Evolutionary conservation across 2,797 vertebrate species (phyloP), one percentile per base, ranked within the genome.

Genomic region (Trichosurus vulpecula): DNA sequence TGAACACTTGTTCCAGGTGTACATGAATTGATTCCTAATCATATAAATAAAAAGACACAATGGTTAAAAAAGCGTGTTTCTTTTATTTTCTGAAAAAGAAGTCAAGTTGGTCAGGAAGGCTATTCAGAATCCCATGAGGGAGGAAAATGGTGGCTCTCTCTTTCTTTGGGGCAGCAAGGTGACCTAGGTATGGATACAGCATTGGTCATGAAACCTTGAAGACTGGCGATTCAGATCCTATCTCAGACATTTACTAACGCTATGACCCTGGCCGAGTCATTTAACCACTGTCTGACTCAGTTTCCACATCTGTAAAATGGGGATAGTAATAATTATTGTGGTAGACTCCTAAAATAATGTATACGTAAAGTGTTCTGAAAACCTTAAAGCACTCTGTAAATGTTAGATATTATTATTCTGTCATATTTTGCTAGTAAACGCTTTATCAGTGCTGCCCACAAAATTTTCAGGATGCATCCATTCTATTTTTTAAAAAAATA

Each of bases 401-500:
- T 31, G 16, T 81, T 47, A 81, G 4, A 31, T 25, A 91, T 95
- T 61, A 54, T 35, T 81, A 74, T 91, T 94, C 57, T 91, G 90
- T 58, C 11, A 53, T 56, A 47, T 61, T 41, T 66, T 54, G 51
- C 14, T 54, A 61, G 52, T 57, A 92, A 87, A n/a, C 51, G 90
- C 41, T 9, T 93, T 55, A 29, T 54, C 6, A 41, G 61, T 74
- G 54, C 25, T 41, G 53, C 27, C 9, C 30, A 90, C 29, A 25
- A 91, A 81, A 90, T 91, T 81, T 91, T 96, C n/a, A 90, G 74
- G 92, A 53, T 54, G 30, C 58, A 81, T 13, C 52, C 91, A 55
- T 81, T 92, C 54, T 66, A 81, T 52, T 93, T 52, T 51, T 95
- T 92, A 90, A 94, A 93, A 89, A 53, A 53, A 54, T 16, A 54